Conservation (phyloP, 2,113 vertebrate species). For the Pagrus major region DNA sequence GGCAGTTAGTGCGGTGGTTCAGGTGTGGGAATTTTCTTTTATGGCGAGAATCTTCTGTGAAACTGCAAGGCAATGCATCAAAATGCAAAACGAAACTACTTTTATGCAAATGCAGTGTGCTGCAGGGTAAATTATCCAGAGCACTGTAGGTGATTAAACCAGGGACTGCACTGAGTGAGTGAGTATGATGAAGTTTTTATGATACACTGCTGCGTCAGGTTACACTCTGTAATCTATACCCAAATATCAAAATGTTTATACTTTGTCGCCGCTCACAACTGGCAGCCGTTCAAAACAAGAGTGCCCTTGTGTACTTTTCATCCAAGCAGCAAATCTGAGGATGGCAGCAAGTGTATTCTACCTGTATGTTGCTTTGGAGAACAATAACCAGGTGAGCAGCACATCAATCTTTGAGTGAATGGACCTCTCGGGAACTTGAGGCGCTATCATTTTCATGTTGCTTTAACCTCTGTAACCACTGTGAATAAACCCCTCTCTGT, state of each 20-base stretch:
- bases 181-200: conserved; percentile 44
- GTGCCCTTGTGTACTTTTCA: conserved; percentile 8
- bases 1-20: conserved; percentile 26
- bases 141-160: conserved; percentile 69
- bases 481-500: conserved; percentile 67
- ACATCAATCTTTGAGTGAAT: conserved; percentile 33
- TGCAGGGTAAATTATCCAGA: conserved; percentile 65
- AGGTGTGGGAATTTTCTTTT: conserved; percentile 49
- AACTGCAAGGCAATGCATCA: conserved; percentile 50
- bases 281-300: not conserved
- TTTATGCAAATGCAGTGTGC: conserved; percentile 71
- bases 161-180: conserved; percentile 32
- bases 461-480: conserved; percentile 64
- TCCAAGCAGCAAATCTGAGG: conserved; percentile 9
- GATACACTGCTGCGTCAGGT: conserved; percentile 36
- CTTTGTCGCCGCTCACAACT: conserved; percentile 4
- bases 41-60: conserved; percentile 21
- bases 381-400: conserved; percentile 48
- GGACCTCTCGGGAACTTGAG: conserved; percentile 30
- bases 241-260: conserved; percentile 38
- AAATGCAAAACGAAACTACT: conserved; percentile 67
- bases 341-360: not conserved
- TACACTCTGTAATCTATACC: conserved; percentile 34
- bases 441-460: conserved; percentile 59
- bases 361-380: conserved; percentile 37